Conservation (phyloP, 1,140 invertebrate species). For the Antheraea pernyi region DNA sequence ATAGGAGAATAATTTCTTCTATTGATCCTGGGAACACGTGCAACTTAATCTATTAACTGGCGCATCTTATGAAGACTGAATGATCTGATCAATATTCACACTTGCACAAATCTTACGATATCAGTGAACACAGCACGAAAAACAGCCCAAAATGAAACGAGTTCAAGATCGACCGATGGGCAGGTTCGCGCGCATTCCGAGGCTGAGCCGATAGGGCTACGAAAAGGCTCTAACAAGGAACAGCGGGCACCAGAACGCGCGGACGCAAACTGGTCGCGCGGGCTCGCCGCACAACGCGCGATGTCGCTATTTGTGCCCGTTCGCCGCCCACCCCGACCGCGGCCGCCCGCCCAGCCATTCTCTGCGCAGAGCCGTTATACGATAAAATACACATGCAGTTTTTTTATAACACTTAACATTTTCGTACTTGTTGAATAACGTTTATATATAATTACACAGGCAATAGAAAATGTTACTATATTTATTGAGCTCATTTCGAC, state of each 20-base stretch:
- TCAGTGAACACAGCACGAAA: slow-evolving; percentile 3
- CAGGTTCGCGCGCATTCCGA: slow-evolving; percentile 7
- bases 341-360: slow-evolving; percentile 62
- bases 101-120: slow-evolving; percentile 25
- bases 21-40: slow-evolving; percentile 43
- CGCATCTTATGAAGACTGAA: slow-evolving; percentile 28
- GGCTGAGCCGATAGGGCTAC: slow-evolving; percentile 14
- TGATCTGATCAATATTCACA: slow-evolving; percentile 30
- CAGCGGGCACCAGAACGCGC: slow-evolving; percentile 27
- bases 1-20: slow-evolving; percentile 37
- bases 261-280: slow-evolving; percentile 38
- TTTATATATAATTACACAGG: slow-evolving; percentile 13
- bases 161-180: slow-evolving; percentile 4
- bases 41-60: slow-evolving; percentile 27
- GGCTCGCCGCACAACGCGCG: slow-evolving; percentile 52
- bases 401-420: slow-evolving; percentile 18
- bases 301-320: slow-evolving; percentile 67
- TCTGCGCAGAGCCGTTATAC: slow-evolving; percentile 62
- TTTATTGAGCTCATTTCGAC: neutral
- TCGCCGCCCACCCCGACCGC: slow-evolving; percentile 51
- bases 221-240: slow-evolving; percentile 7
- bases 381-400: slow-evolving; percentile 22
- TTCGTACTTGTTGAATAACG: slow-evolving; percentile 26
- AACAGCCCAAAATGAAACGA: neutral
- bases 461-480: neutral